Conservation (phyloP, 2,888 invertebrate genomes). For the Parnassius glacialis region DNA sequence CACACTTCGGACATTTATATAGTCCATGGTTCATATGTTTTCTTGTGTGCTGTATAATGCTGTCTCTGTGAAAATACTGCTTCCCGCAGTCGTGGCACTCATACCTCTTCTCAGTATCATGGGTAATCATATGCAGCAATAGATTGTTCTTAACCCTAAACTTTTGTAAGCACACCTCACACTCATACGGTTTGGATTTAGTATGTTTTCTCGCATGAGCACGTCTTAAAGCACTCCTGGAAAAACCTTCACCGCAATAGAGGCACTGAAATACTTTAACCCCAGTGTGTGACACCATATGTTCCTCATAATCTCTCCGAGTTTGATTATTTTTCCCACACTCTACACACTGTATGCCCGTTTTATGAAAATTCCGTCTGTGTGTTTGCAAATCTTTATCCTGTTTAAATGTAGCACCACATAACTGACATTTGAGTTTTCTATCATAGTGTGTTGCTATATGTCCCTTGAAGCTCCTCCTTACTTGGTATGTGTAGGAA, state of each 20-base stretch:
- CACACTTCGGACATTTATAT: slow-evolving; percentile 33
- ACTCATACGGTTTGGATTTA: slow-evolving; percentile 32
- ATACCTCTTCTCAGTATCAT: slow-evolving; percentile 27
- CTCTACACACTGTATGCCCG: slow-evolving; percentile 28
- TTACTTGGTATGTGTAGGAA: slow-evolving; percentile 17
- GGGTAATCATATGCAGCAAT: slow-evolving; percentile 30
- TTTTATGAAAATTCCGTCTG: slow-evolving; percentile 1
- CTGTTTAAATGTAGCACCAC: slow-evolving; percentile 5
- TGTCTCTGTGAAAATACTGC: slow-evolving; percentile 11
- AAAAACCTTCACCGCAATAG: slow-evolving; percentile 43
- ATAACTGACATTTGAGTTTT: slow-evolving; percentile 23
- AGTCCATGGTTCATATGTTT: slow-evolving; percentile 31
- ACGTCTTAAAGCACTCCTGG: background rate
- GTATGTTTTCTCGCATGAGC: slow-evolving; percentile 39
- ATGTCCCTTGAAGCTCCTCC: slow-evolving; percentile 32
- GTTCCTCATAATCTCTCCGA: slow-evolving; percentile 21
- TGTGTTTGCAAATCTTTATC: slow-evolving; percentile 12
- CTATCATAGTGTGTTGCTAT: slow-evolving; percentile 35
- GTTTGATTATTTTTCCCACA: slow-evolving; percentile 27
- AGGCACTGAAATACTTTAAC: slow-evolving; percentile 41
- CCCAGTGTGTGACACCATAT: slow-evolving; percentile 40
- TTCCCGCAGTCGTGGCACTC: slow-evolving; percentile 36
- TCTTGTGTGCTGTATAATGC: slow-evolving; percentile 29
- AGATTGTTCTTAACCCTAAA: slow-evolving; percentile 25
- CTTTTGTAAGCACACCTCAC: slow-evolving; percentile 32